phyloP scores from a whole-genome alignment of 2,888 invertebrate genomes.

The Lasius platythorax region DNA sequence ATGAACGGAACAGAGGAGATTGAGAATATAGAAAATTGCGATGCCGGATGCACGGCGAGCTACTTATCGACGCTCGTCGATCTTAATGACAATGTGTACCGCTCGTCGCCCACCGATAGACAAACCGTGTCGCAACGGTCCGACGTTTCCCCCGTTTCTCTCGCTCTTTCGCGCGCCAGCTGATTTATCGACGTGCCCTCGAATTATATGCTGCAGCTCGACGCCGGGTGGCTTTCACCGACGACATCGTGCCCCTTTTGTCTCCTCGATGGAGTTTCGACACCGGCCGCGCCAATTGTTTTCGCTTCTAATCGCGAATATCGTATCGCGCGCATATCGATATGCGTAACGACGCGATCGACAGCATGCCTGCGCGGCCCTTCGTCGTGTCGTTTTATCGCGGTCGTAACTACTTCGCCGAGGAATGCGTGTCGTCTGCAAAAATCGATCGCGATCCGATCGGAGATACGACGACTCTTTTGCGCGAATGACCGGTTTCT shows the following conservation, averaged over 20 bases:
- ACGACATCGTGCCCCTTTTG: slow-evolving; percentile 66
- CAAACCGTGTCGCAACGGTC: slow-evolving; percentile 72
- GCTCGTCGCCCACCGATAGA: slow-evolving; percentile 70
- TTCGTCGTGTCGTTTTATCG: slow-evolving; percentile 55
- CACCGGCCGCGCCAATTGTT: slow-evolving; percentile 65
- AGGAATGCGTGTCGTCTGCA: slow-evolving; percentile 57
- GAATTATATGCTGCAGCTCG: slow-evolving; percentile 71
- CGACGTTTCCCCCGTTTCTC: slow-evolving; percentile 15
- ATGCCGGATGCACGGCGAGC: slow-evolving; percentile 50
- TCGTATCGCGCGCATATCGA: slow-evolving; percentile 49
- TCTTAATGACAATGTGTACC: slow-evolving; percentile 65
- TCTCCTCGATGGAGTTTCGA: slow-evolving; percentile 66
- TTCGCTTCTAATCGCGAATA: slow-evolving; percentile 59
- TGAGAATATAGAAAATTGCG: slow-evolving; percentile 20
- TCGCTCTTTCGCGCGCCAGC: slow-evolving; percentile 44
- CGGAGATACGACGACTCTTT: slow-evolving; percentile 37
- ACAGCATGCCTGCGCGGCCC: slow-evolving; percentile 25
- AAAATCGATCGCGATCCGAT: slow-evolving; percentile 57
- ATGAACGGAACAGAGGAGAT: neutral
- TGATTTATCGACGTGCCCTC: slow-evolving; percentile 77
- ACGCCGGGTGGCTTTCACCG: slow-evolving; percentile 69
- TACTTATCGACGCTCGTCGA: slow-evolving; percentile 61
- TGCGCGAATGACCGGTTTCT: slow-evolving; percentile 25
- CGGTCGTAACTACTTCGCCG: slow-evolving; percentile 32
- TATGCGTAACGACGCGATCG: slow-evolving; percentile 48